Evolutionary conservation across 2,797 vertebrate genomes (phyloP), one percentile per base, ranked within the genome.

Genomic region (Semaprochilodus insignis): DNA sequence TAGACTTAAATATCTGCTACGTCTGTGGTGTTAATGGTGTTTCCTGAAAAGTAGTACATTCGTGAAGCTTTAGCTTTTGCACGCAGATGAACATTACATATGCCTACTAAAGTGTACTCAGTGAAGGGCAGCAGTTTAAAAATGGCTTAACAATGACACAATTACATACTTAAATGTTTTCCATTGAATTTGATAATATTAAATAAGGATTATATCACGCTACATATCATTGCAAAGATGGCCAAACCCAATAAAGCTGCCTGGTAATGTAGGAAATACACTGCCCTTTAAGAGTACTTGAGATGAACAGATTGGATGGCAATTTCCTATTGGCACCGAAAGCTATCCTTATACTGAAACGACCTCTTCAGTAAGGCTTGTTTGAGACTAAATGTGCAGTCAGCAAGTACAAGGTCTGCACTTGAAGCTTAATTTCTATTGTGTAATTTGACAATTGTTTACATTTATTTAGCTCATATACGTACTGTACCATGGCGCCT

Each of bases 271-370:
- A 54, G 10, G 34, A 81, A 67, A 75, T 52, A 21, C 59, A 70
- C 36, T 70, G 70, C 19, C 10, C 40, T 76, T 76, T 34, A 59
- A 23, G 73, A 51, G 60, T 25, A 7, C 21, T 17, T 51, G 63
- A 60, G 74, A 62, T 44, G 14, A 81, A 81, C 17, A 75, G 25
- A 77, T 21, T 77, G 51, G 65, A 71, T 77, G 63, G 14, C 21
- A 76, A 57, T 60, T 76, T 81, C 25, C 63, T 52, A 48, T 44
- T 59, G 54, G 17, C 54, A 66, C 15, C 40, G 17, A 36, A 63
- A 77, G 13, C 2, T 34, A 36, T 23, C n/a, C 25, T 34, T 63
- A 14, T 57, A 57, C 34, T 75, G 34, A 23, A n/a, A 51, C 48
- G 54, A n/a, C 10, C 59, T 73, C 59, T 63, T 11, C 34, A 52